phyloP scores from a whole-genome alignment of 23 tunicate species.

The Halocynthia roretzi region DNA sequence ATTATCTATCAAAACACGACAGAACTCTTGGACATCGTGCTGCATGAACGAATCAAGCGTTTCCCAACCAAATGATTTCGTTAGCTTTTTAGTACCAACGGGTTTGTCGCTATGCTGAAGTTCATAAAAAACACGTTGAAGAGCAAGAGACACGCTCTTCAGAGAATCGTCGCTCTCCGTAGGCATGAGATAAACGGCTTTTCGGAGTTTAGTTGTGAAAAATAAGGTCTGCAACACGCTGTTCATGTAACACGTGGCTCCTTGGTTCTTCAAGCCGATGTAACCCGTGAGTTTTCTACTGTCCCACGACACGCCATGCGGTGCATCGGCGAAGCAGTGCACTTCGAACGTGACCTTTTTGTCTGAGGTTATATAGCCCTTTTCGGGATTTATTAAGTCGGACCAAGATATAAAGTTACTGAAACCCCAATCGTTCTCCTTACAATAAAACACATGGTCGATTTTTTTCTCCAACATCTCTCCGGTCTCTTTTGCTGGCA shows the following conservation, averaged over 20 bases:
- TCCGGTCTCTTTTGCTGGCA: conserved; percentile 75
- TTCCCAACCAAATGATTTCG: conserved; percentile 99
- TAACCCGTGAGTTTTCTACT: conserved; percentile 91
- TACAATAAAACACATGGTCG: conserved; percentile 86
- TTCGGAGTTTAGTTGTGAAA: conserved; percentile 85
- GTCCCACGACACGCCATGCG: conserved; percentile 97
- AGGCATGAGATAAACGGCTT: conserved; percentile 92
- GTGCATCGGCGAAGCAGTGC: conserved; percentile 97
- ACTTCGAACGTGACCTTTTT: conserved; percentile 91
- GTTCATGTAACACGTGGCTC: conserved; percentile 99
- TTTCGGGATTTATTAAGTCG: conserved; percentile 75
- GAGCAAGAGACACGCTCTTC: conserved; percentile 88
- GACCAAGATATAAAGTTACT: conserved; percentile 76
- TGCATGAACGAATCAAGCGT: conserved; percentile 98
- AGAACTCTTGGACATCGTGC: conserved; percentile 96
- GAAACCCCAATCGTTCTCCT: conserved; percentile 99
- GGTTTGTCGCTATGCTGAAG: conserved; percentile 92
- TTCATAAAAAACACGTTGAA: conserved; percentile 93
- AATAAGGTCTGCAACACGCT: conserved; percentile 89
- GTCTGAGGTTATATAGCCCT: conserved; percentile 84
- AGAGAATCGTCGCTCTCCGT: conserved; percentile 90
- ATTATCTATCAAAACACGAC: conserved; percentile 87
- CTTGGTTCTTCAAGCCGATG: conserved; percentile 96
- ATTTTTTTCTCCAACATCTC: conserved; percentile 80
- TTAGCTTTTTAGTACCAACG: conserved; percentile 92